Conservation (phyloP, 2,797 vertebrate species). For the Pantherophis alleghaniensis region DNA sequence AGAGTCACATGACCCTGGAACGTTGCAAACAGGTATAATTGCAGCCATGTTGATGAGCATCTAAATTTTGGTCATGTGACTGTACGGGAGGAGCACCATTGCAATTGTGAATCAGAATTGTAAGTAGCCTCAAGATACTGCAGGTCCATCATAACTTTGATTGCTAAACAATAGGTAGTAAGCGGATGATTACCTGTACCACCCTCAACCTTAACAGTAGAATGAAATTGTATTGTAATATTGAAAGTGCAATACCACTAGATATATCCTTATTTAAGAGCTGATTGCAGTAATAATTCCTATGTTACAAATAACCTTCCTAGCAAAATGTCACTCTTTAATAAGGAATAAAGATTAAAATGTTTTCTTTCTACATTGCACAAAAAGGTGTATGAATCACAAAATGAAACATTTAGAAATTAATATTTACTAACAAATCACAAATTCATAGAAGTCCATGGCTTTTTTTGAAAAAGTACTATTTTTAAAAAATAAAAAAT, state of each 20-base stretch:
- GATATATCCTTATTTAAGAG: neutral
- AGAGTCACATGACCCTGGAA: neutral
- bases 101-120: neutral
- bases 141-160: neutral
- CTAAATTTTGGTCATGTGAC: neutral
- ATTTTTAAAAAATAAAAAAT: neutral
- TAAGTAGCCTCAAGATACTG: neutral
- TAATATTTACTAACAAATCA: neutral
- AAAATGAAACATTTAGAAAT: conserved; percentile 22
- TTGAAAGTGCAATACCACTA: neutral
- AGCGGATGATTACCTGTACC: neutral
- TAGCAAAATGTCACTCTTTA: conserved; percentile 60
- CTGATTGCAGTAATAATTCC: neutral
- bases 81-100: neutral
- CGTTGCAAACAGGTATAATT: neutral
- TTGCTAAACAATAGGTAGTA: neutral
- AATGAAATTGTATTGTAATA: neutral
- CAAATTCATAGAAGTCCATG: conserved; percentile 31
- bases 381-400: conserved; percentile 26
- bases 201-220: neutral
- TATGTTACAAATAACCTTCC: neutral
- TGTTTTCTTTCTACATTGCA: conserved; percentile 43
- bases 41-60: neutral
- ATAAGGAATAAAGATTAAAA: conserved; percentile 52
- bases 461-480: conserved; percentile 6